phyloP scores from a whole-genome alignment of 2,888 invertebrate species.

The Pyrocoelia pectoralis region DNA sequence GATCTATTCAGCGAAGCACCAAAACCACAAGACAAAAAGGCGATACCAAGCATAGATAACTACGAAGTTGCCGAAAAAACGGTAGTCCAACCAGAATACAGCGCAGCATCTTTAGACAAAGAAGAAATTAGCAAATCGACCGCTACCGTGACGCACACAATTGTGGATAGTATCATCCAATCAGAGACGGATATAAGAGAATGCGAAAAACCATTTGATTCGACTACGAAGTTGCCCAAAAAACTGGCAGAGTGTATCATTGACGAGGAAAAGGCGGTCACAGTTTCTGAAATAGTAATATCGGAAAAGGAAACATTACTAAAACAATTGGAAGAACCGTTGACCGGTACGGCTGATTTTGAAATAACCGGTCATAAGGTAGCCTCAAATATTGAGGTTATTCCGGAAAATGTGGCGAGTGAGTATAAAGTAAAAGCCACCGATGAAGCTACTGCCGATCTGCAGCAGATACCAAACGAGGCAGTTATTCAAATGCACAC shows the following conservation, averaged over 20 bases:
- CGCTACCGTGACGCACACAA: slow-evolving; percentile 49
- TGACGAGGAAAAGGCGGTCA: slow-evolving; percentile 55
- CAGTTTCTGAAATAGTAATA: slow-evolving; percentile 26
- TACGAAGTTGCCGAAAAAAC: slow-evolving; percentile 58
- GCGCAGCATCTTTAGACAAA: slow-evolving; percentile 11
- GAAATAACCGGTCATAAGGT: slow-evolving; percentile 3
- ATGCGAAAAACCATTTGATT: slow-evolving; percentile 48
- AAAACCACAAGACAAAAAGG: slow-evolving; percentile 51
- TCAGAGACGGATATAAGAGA: slow-evolving; percentile 53
- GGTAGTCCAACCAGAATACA: slow-evolving; percentile 20
- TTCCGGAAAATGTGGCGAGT: slow-evolving; percentile 12
- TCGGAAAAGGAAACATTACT: slow-evolving; percentile 33
- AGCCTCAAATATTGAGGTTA: slow-evolving; percentile 54
- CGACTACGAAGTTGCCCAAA: slow-evolving; percentile 15
- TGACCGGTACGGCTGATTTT: not conserved
- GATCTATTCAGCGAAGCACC: slow-evolving; percentile 45
- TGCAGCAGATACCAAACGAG: slow-evolving; percentile 50
- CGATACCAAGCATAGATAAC: slow-evolving; percentile 53
- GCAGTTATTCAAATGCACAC: slow-evolving; percentile 51
- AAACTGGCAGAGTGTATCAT: slow-evolving; percentile 58
- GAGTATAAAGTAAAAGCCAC: slow-evolving; percentile 20
- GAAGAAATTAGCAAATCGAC: slow-evolving; percentile 48
- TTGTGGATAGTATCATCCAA: slow-evolving; percentile 51
- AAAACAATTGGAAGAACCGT: slow-evolving; percentile 10
- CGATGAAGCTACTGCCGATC: slow-evolving; percentile 46